Conservation (phyloP, 2,797 vertebrate genomes). For the Bovichtus variegatus region DNA sequence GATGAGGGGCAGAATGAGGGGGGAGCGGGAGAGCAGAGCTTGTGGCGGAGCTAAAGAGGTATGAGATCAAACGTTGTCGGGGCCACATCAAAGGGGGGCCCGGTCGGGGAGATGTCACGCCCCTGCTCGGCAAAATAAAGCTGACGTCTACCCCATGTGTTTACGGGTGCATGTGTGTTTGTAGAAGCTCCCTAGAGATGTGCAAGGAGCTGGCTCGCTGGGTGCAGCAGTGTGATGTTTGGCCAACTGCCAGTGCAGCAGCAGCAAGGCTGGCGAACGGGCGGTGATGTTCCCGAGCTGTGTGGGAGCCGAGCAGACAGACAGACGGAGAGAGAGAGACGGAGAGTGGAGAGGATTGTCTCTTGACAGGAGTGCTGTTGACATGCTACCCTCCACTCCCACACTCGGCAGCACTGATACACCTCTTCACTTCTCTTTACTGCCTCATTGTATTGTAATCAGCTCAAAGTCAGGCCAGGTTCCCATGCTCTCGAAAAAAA, state of each 20-base stretch:
- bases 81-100: constrained; percentile 62
- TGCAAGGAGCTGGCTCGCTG: constrained; percentile 26
- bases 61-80: constrained; percentile 54
- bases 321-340: constrained; percentile 17
- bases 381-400: constrained; percentile 72
- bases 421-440: constrained; percentile 61
- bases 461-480: constrained; percentile 54
- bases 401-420: constrained; percentile 58
- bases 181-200: constrained; percentile 43
- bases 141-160: constrained; percentile 21
- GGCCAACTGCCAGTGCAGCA: constrained; percentile 30
- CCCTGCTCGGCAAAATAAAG: constrained; percentile 38
- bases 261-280: constrained; percentile 34
- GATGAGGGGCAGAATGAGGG: not conserved
- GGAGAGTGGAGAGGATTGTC: constrained; percentile 62
- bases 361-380: constrained; percentile 77
- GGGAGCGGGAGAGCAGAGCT: not conserved
- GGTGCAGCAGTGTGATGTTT: constrained; percentile 47
- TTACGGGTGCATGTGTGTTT: constrained; percentile 23
- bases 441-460: constrained; percentile 56
- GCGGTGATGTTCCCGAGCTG: constrained; percentile 32
- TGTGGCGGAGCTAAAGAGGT: constrained; percentile 29
- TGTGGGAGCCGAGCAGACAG: constrained; percentile 33
- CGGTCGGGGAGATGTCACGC: constrained; percentile 46
- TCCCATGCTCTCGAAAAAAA: constrained; percentile 53